These are phyloP conservation scores for Thripadectes ignobilis DNA, from an alignment of 2,797 vertebrate genomes.

Conservation along the genomic window DNA sequence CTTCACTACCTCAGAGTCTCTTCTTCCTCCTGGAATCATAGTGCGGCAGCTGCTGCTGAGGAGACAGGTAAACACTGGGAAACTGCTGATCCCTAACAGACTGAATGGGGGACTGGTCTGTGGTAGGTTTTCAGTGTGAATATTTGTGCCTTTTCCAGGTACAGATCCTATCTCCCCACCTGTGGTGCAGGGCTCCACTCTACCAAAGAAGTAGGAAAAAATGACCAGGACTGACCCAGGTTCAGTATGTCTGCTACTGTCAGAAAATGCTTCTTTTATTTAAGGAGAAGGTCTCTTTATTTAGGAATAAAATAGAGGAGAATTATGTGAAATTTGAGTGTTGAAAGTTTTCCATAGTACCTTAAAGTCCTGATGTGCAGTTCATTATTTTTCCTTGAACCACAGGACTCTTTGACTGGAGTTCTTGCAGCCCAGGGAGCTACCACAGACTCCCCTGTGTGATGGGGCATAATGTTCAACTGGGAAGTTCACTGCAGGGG, in stretches of 20 bases:
- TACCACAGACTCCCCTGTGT: neutral
- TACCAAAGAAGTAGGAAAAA: neutral
- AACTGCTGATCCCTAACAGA: neutral
- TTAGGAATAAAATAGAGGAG: neutral
- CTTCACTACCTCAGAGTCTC: neutral
- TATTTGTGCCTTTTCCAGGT: neutral
- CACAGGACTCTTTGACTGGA: neutral
- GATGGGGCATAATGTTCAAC: neutral
- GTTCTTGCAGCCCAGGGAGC: neutral
- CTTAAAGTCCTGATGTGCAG: neutral
- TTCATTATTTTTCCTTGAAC: neutral
- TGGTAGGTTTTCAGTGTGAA: neutral
- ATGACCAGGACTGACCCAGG: rapidly evolving
- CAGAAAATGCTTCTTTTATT: neutral
- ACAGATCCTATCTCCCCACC: neutral
- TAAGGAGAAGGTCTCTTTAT: neutral
- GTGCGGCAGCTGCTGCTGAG: neutral
- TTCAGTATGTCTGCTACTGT: rapidly evolving
- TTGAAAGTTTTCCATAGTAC: neutral
- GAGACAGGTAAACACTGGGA: neutral
- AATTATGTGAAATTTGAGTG: neutral
- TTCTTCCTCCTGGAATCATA: neutral
- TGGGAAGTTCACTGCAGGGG: neutral
- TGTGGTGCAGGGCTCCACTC: neutral
- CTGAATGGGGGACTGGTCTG: neutral